Base-by-base conservation (phyloP, 2,888 invertebrate genomes). In the Tanypteryx hageni region DNA sequence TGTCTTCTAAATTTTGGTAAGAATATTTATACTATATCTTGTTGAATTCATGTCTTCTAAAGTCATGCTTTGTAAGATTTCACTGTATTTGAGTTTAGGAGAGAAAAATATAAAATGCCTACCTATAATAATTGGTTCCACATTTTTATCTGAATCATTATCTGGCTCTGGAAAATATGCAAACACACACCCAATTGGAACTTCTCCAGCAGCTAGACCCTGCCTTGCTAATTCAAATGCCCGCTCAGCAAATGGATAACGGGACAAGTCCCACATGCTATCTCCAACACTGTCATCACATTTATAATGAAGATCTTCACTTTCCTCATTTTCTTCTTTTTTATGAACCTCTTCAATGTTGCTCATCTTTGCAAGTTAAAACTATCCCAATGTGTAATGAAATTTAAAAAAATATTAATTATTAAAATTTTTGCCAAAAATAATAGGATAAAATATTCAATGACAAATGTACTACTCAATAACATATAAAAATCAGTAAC, bases 161-260 rank as follows among this genome's bases (percentile, higher is more conserved):
- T 18, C 64, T 5, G 61, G 44, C 10, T 89, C 89, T 44, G 89
- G 89, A n/a, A 89, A 89, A 94, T 96, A 96, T 27, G 98, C 96
- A 94, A 99, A 98, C 89, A 99, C 97, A 96, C 99, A 99, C 3
- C 99, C 99, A 18, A 99, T 99, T 11, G 99, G 99, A 59, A 99
- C 99, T 96, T 99, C 99, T 93, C 98, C 97, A 7, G 95, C 96
- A 92, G 95, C 94, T 92, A 99, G 95, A 44, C 99, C 99, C 94
- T 97, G 96, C 93, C 96, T 95, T 0, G 99, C 99, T 94, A 97
- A 96, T 92, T 96, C 95, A 94, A 98, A 96, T 16, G 98, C 98
- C 94, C 96, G 95, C 93, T 96, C 96, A 64, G 89, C 89, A 44
- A 89, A 64, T 64, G 64, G 89, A 64, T 89, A 89, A 27, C 16